Percentiles rank a stretch among this genome's conserved stretches.
Evolutionary conservation across 2,797 vertebrate species (phyloP).

Genomic region (Triplophysa bombifrons): DNA sequence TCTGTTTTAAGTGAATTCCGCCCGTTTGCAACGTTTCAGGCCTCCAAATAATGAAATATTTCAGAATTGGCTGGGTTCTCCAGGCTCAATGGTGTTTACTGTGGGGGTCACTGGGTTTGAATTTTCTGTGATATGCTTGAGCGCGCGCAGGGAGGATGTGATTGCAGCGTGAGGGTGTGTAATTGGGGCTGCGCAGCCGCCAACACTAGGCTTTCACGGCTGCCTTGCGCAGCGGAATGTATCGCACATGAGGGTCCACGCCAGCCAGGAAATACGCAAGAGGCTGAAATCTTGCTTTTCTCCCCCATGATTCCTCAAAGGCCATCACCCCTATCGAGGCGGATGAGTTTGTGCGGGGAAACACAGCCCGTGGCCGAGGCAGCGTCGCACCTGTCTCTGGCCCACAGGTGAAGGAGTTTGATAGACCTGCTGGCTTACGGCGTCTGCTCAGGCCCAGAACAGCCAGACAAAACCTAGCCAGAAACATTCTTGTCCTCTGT

Average conservation of each 20-base stretch:
- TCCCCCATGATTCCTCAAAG: constrained; percentile 57
- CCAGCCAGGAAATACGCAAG: constrained; percentile 68
- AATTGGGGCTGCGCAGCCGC: constrained; percentile 51
- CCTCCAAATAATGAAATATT: constrained; percentile 56
- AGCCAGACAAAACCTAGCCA: constrained; percentile 15
- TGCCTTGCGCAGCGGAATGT: constrained; percentile 74
- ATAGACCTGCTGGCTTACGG: constrained; percentile 40
- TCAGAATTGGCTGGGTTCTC: constrained; percentile 46
- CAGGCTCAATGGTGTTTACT: constrained; percentile 57
- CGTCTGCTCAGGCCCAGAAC: not conserved
- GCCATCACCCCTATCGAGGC: constrained; percentile 69
- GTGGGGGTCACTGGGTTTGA: constrained; percentile 65
- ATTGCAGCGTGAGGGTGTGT: constrained; percentile 62
- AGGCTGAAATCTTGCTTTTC: constrained; percentile 67
- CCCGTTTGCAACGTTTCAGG: not conserved
- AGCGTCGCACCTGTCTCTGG: constrained; percentile 72
- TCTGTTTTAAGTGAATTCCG: not conserved
- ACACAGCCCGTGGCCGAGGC: constrained; percentile 49
- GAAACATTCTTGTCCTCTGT: constrained; percentile 25
- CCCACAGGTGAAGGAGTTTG: constrained; percentile 67
- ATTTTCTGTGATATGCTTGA: constrained; percentile 70
- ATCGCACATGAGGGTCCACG: constrained; percentile 69
- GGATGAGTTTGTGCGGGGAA: constrained; percentile 55
- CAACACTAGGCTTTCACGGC: constrained; percentile 65
- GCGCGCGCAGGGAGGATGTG: constrained; percentile 67